These are phyloP conservation scores for Athetis lepigone DNA, from an alignment of 2,888 invertebrate species.

Conservation along the genomic window DNA sequence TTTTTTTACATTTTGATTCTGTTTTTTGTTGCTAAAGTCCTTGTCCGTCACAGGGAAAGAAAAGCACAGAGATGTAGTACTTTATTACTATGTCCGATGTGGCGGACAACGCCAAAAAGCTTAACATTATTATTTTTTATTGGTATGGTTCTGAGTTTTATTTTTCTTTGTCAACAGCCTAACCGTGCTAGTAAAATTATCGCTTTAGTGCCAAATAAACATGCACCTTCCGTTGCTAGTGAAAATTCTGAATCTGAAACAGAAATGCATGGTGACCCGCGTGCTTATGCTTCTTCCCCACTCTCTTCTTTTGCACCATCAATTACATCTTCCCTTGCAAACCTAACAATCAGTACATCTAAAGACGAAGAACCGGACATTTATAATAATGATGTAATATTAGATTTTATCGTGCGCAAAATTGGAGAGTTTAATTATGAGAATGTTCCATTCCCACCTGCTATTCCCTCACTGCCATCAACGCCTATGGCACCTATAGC, in stretches of 20 bases:
- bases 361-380: neutral
- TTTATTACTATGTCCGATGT: conserved; percentile 14
- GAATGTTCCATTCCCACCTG: conserved; percentile 45
- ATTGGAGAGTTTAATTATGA: conserved; percentile 38
- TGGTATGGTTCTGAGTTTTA: conserved; percentile 63
- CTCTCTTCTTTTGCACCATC: conserved; percentile 27
- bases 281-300: conserved; percentile 17
- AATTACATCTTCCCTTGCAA: conserved; percentile 15
- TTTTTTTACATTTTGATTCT: conserved; percentile 12
- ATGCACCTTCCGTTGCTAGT: conserved; percentile 9
- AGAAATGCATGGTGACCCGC: conserved; percentile 13
- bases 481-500: conserved; percentile 13
- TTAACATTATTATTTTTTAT: conserved; percentile 4
- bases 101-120: conserved; percentile 9
- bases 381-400: conserved; percentile 5
- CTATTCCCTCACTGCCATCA: conserved; percentile 31
- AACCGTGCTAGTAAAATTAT: conserved; percentile 31
- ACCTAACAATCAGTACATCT: conserved; percentile 13
- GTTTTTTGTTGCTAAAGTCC: conserved; percentile 9
- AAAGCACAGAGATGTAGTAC: conserved; percentile 14
- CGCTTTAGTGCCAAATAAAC: conserved; percentile 35
- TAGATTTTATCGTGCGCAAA: conserved; percentile 1
- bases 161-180: conserved; percentile 34
- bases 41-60: conserved; percentile 15
- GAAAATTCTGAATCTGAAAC: conserved; percentile 17